Conservation (phyloP, 2,888 invertebrate genomes). For the Synergus itoensis region DNA sequence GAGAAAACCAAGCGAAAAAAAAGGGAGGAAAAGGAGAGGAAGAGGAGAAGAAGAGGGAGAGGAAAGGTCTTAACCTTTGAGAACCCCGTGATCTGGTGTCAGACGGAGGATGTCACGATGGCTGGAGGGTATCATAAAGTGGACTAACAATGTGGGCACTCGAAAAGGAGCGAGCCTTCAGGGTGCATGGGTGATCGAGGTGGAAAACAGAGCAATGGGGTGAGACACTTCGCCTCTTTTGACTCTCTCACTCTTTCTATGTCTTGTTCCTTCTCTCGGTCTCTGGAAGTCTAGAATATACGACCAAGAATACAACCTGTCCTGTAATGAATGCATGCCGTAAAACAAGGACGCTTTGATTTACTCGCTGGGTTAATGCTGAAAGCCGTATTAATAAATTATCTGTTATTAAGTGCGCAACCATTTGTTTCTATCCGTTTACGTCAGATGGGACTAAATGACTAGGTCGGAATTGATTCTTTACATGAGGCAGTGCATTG, state of each 20-base stretch:
- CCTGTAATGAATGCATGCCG: conserved; percentile 76
- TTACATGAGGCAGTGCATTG: neutral
- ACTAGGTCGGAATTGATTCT: neutral
- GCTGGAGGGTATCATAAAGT: conserved; percentile 59
- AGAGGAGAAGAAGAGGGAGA: conserved; percentile 11
- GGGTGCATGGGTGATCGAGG: conserved; percentile 45
- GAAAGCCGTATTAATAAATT: conserved; percentile 75
- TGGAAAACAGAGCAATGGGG: conserved; percentile 45
- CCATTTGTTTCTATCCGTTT: conserved; percentile 24
- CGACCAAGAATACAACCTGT: conserved; percentile 73
- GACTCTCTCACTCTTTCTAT: conserved; percentile 44
- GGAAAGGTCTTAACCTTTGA: conserved; percentile 43
- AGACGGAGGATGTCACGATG: conserved; percentile 46
- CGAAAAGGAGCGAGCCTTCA: conserved; percentile 52
- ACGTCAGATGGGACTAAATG: neutral
- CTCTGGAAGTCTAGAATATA: conserved; percentile 67
- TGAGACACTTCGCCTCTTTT: conserved; percentile 21
- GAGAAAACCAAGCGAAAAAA: neutral
- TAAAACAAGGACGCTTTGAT: conserved; percentile 76
- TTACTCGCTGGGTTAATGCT: conserved; percentile 73
- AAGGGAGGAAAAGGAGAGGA: conserved; percentile 31
- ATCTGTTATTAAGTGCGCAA: conserved; percentile 73
- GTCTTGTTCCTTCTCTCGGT: conserved; percentile 24
- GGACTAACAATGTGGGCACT: conserved; percentile 63
- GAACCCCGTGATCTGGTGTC: conserved; percentile 53